Evolutionary conservation across 1,140 invertebrate species (phyloP), one percentile per base, ranked within the genome.

Genomic region (Drosophila leontia): DNA sequence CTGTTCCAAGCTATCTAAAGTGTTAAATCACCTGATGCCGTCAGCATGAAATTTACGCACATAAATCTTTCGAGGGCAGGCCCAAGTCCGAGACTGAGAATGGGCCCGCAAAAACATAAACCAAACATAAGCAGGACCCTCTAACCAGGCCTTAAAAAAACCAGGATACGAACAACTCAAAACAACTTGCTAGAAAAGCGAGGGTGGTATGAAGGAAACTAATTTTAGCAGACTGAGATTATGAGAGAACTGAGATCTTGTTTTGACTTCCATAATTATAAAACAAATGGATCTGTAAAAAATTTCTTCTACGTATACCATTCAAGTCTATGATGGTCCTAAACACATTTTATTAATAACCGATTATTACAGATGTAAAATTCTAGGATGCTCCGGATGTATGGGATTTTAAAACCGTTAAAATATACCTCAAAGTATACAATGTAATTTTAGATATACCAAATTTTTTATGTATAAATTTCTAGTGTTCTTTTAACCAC

Each of bases 11-110:
- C 83, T 91, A 91, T 91, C 91, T 91, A 87, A 91, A 91, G 91
- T 91, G 91, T 91, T 91, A 91, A 91, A 91, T 91, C 85, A 91
- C 91, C 90, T 91, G 90, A 91, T 91, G 91, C 90, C 91, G 90
- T 91, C 91, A 91, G 91, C 91, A 91, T 91, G 91, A 91, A 88
- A 90, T 88, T 88, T 88, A 90, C 84, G 84, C 81, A 88, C 85
- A 88, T 88, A 88, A 88, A 88, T 88, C 84, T 88, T 85, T 88
- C 53, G 48, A 63, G 80, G 69, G 77, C 77, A 26, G 77, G 69
- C 61, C 84, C 80, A 67, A 70, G 68, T 64, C 79, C 68, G 58
- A 75, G 55, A 42, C 75, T 69, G 78, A 86, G 78, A 82, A 86
- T 78, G 65, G 64, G 78, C 60, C 65, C 57, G 23, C 50, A 76